Percentiles rank a stretch among this genome's conserved stretches.
phyloP scores from a whole-genome alignment of 2,113 vertebrate species.

The Desmodus rotundus region DNA sequence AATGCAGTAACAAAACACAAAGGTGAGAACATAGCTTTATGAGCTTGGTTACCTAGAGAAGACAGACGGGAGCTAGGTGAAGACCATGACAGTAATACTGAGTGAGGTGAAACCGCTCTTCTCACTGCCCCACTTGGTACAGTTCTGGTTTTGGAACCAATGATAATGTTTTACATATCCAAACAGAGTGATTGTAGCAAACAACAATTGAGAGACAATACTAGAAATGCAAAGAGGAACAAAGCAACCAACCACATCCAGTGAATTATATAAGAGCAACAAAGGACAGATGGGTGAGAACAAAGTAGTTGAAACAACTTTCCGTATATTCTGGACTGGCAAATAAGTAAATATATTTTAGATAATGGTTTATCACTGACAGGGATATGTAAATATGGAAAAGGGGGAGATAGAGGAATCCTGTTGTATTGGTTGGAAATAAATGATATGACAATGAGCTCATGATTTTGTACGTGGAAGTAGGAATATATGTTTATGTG shows the following conservation, averaged over 20 bases:
- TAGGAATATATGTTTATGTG: neutral
- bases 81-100: neutral
- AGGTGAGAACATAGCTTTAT: neutral
- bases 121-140: neutral
- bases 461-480: neutral
- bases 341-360: neutral
- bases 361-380: neutral
- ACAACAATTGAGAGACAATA: neutral
- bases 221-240: neutral
- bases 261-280: neutral
- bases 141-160: neutral
- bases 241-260: neutral
- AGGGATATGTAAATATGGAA: neutral
- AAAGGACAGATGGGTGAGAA: neutral
- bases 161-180: neutral
- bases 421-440: neutral
- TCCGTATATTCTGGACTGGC: neutral
- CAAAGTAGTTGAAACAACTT: neutral
- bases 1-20: neutral
- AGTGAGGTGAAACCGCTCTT: neutral
- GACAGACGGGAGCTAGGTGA: neutral
- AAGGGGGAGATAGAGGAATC: neutral
- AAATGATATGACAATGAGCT: neutral
- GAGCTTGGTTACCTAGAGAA: neutral
- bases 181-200: neutral